Evolutionary conservation across 2,113 vertebrate genomes (phyloP), one percentile per base, ranked within the genome.

Genomic region (Hepsetus odoe): DNA sequence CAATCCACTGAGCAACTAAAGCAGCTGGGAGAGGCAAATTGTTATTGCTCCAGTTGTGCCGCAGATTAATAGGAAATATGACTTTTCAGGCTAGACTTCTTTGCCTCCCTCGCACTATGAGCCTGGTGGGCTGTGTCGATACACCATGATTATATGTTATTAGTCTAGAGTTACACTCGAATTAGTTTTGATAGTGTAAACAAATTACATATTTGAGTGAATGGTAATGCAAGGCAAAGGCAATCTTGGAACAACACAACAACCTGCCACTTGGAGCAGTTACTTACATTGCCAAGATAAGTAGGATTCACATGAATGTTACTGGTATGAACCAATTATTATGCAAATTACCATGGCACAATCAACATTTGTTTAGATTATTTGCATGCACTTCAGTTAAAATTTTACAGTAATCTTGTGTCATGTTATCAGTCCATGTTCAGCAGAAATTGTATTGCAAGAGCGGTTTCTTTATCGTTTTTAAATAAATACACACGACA

Each of bases 1-100:
- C 5, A 64, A 72, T 33, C 51, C 53, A 71, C 38, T 14, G 20
- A 72, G 80, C 26, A 53, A 16, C 22, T 42, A 64, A 46, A 71
- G 49, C 30, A 35, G 56, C 22, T 67, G 65, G 70, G 69, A 53
- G 51, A 22, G 59, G 44, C 49, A 13, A 32, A 83, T 12, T 68
- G 59, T 76, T 49, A 71, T 78, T 53, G 59, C 58, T 81, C 44
- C 46, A 46, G 22, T 9, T 59, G 49, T 13, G 49, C 44, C 16
- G 33, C 42, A 44, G 20, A 74, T 55, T 5, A 49, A 49, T 49
- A 51, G n/a, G 1, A 62, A 40, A 38, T 14, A 30, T 65, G 24
- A 65, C 9, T 59, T 74, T 22, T 59, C 26, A 32, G 28, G 16
- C 62, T 42, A 11, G 14, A 26, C 40, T 61, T 49, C 22, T 65